Evolutionary conservation across 2,888 invertebrate genomes (phyloP).

Genomic region (Boloria selene): DNA sequence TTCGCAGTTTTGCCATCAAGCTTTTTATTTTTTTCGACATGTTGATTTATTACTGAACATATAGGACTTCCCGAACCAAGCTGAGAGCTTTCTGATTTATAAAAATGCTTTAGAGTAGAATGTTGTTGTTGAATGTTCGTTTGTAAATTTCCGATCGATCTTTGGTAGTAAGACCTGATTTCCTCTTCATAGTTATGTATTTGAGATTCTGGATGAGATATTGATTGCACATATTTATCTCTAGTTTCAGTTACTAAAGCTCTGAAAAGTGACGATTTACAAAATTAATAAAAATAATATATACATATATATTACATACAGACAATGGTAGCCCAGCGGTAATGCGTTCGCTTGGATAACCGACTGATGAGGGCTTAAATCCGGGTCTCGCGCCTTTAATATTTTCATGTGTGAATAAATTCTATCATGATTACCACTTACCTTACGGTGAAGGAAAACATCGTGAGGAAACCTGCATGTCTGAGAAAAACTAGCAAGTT

Average conservation of each 20-base stretch:
- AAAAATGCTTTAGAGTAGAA: slow-evolving; percentile 44
- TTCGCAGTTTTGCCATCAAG: slow-evolving; percentile 43
- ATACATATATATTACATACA: too few species aligned
- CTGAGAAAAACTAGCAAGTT: too few species aligned
- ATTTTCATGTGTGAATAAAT: too few species aligned
- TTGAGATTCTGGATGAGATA: slow-evolving; percentile 48
- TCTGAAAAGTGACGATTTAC: slow-evolving; percentile 48
- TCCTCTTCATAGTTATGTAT: slow-evolving; percentile 60
- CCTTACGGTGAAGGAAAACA: too few species aligned
- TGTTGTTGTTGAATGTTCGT: slow-evolving; percentile 54
- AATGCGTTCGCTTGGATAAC: too few species aligned
- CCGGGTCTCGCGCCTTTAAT: too few species aligned
- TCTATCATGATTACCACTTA: too few species aligned
- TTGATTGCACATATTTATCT: slow-evolving; percentile 60
- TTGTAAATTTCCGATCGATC: slow-evolving; percentile 48
- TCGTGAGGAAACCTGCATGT: too few species aligned
- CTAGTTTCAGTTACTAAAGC: slow-evolving; percentile 66
- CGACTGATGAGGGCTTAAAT: too few species aligned
- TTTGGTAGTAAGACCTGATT: slow-evolving; percentile 53
- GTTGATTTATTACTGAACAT: slow-evolving; percentile 60
- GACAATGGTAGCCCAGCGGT: too few species aligned
- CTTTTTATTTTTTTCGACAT: slow-evolving; percentile 57
- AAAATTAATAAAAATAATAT: too few species aligned
- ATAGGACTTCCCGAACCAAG: slow-evolving; percentile 61
- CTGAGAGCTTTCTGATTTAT: slow-evolving; percentile 56